Percentiles rank a stretch among this genome's conserved stretches.
These are phyloP conservation scores for Sminthurinus aureus DNA, from an alignment of 2,888 invertebrate genomes.

Conservation along the genomic window DNA sequence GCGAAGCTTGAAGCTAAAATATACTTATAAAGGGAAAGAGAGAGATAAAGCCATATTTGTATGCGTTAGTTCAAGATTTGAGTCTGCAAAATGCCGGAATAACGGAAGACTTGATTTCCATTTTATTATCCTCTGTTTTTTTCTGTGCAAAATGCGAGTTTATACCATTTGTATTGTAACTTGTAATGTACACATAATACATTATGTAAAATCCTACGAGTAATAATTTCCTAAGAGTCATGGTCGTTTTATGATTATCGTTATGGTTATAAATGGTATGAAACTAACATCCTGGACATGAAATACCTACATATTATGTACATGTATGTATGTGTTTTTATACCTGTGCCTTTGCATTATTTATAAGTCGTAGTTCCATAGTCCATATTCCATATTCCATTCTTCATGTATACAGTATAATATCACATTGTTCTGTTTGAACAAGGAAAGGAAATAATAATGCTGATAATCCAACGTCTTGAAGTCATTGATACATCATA, in stretches of 20 bases:
- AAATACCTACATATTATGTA: no score
- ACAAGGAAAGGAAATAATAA: background rate
- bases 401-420: background rate
- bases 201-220: background rate
- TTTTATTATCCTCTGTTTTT: background rate
- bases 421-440: background rate
- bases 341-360: no score
- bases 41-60: background rate
- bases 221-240: no score
- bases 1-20: background rate
- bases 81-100: background rate
- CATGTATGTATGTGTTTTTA: no score
- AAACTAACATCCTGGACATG: no score
- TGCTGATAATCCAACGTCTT: background rate
- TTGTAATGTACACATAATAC: no score
- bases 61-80: conserved; percentile 12
- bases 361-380: no score
- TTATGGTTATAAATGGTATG: background rate
- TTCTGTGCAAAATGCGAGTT: conserved; percentile 4
- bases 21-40: background rate
- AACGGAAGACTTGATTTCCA: no score
- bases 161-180: conserved; percentile 11
- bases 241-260: no score
- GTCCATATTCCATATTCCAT: background rate
- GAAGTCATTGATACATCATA: no score